A percentile compares a stretch with the other conserved stretches of the same genome.
Evolutionary conservation across 2,888 invertebrate species (phyloP).

Genomic region (Apamea monoglypha): DNA sequence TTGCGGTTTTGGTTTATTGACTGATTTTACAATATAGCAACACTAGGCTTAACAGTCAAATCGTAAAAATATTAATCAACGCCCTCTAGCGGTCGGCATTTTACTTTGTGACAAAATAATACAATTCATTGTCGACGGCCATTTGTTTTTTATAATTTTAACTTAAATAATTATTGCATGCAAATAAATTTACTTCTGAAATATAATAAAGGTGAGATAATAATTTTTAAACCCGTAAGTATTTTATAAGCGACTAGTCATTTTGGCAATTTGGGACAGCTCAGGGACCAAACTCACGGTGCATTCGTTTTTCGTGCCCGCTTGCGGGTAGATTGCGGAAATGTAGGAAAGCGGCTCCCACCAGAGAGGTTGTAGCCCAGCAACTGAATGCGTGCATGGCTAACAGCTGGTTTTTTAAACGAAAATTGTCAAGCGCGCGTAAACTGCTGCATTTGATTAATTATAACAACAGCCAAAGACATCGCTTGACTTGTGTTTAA

Average conservation of each 20-base stretch:
- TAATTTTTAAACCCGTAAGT: neutral
- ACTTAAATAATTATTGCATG: neutral
- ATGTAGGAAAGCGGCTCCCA: neutral
- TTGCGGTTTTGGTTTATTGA: neutral
- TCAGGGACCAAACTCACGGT: neutral
- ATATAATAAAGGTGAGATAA: neutral
- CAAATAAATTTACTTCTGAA: neutral
- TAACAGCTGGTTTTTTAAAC: neutral
- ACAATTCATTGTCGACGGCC: neutral
- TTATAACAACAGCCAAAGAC: neutral
- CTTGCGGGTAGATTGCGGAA: neutral
- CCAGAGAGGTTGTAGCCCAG: neutral
- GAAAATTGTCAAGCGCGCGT: neutral
- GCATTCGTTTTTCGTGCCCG: neutral
- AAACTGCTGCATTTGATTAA: neutral
- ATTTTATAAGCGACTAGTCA: slow-evolving; percentile 13
- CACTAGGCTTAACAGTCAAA: slow-evolving; percentile 8
- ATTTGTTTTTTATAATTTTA: neutral
- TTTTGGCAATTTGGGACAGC: slow-evolving; percentile 51
- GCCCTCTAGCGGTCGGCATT: slow-evolving; percentile 2
- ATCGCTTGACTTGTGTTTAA: neutral
- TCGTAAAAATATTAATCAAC: neutral
- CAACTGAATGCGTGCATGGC: slow-evolving; percentile 3
- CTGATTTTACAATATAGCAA: slow-evolving; percentile 5
- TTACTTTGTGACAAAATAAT: neutral